These are phyloP conservation scores for Pimephales promelas DNA, from an alignment of 2,113 vertebrate species.

Conservation along the genomic window DNA sequence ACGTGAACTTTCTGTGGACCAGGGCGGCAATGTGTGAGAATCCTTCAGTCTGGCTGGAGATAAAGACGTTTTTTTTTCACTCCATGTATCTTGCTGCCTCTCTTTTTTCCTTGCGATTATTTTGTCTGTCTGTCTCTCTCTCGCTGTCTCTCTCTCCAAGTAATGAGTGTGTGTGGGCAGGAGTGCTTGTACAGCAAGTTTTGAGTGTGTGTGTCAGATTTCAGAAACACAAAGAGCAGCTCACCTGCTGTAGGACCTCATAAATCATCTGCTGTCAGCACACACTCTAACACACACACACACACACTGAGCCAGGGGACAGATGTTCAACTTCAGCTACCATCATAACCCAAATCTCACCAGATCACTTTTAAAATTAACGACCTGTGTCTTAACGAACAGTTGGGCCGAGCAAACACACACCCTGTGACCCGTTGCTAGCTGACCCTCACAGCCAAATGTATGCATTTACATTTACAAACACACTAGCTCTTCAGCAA, in stretches of 20 bases:
- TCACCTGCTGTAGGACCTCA: constrained; percentile 53
- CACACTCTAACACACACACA: neutral
- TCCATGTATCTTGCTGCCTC: neutral
- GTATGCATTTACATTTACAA: neutral
- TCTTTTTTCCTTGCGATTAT: neutral
- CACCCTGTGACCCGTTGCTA: neutral
- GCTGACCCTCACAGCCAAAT: neutral
- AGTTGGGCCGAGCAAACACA: neutral
- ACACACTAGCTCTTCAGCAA: neutral
- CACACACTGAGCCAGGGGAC: constrained; percentile 16
- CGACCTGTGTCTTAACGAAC: constrained; percentile 21
- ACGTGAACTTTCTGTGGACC: constrained; percentile 40
- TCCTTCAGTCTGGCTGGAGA: constrained; percentile 24
- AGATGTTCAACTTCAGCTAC: constrained; percentile 31
- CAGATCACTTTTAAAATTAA: constrained; percentile 17
- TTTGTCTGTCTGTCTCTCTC: constrained; percentile 7
- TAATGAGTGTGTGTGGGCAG: constrained; percentile 37
- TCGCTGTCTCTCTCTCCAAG: neutral
- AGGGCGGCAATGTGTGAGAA: constrained; percentile 29
- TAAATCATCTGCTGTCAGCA: constrained; percentile 60
- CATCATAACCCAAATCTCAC: constrained; percentile 2
- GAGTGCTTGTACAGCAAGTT: constrained; percentile 23
- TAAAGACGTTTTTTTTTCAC: neutral
- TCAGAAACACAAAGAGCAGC: constrained; percentile 48
- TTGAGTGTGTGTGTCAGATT: constrained; percentile 15